phyloP scores from a whole-genome alignment of 92 coral and sea anemone species.

The Palythoa caribaeorum region DNA sequence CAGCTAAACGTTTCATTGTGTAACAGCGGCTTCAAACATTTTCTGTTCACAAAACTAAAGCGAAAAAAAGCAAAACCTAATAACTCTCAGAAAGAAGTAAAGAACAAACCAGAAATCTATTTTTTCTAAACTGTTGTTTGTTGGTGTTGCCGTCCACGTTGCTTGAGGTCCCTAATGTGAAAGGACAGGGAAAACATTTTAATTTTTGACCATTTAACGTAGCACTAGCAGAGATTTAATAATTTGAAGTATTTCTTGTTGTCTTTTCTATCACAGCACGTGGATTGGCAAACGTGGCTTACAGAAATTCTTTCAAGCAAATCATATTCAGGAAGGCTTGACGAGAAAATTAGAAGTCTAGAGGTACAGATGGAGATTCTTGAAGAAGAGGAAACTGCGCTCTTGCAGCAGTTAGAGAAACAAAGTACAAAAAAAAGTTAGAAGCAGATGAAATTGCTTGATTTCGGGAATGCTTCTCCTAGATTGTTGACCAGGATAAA shows the following conservation, averaged over 20 bases:
- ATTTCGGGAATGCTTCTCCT: not conserved
- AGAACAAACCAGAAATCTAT: too few species aligned
- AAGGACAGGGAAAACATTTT: too few species aligned
- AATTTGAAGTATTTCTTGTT: not conserved
- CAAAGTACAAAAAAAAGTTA: slow-evolving; percentile 28
- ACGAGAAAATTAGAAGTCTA: slow-evolving; percentile 70
- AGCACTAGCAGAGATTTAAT: too few species aligned
- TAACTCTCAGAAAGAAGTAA: too few species aligned
- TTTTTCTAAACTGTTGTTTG: too few species aligned
- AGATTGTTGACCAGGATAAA: not conserved
- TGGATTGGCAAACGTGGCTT: slow-evolving; percentile 69
- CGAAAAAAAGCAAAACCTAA: too few species aligned
- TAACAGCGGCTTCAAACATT: too few species aligned
- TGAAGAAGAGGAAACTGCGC: slow-evolving; percentile 72
- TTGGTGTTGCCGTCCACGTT: too few species aligned
- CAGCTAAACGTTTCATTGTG: too few species aligned
- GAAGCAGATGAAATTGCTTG: not conserved
- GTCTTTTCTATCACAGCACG: slow-evolving; percentile 19
- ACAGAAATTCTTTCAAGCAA: slow-evolving; percentile 56
- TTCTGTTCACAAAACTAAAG: too few species aligned
- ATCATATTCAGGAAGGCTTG: slow-evolving; percentile 71
- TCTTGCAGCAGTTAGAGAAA: slow-evolving; percentile 51
- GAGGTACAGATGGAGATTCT: slow-evolving; percentile 78
- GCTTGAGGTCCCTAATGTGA: too few species aligned
- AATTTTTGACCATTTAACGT: too few species aligned